Percentiles rank a stretch among this genome's conserved stretches.
phyloP scores from a whole-genome alignment of 2,888 invertebrate genomes.

The Andrena fulva region DNA sequence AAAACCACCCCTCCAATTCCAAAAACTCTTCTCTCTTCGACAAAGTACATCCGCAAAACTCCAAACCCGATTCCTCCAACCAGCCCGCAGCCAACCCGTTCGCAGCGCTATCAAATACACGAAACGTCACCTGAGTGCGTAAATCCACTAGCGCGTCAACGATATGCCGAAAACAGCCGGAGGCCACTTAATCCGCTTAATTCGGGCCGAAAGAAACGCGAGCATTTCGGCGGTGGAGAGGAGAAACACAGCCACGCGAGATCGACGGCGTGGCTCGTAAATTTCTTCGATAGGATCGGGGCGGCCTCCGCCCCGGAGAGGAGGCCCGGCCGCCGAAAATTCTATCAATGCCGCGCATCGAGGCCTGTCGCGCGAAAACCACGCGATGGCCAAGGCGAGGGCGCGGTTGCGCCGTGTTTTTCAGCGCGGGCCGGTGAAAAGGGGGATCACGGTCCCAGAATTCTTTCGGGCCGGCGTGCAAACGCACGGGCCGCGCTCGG shows the following conservation, averaged over 20 bases:
- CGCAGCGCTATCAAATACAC: too few relatives aligned
- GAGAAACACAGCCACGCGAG: conserved; percentile 31
- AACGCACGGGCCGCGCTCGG: conserved; percentile 16
- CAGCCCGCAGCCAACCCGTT: too few relatives aligned
- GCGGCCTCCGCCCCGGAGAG: background rate
- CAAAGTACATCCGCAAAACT: too few relatives aligned
- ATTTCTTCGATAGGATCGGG: conserved; percentile 58
- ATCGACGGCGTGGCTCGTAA: conserved; percentile 62
- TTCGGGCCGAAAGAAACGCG: conserved; percentile 32
- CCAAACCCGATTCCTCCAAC: background rate
- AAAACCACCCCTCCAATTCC: too few relatives aligned
- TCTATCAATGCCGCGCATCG: conserved; percentile 47
- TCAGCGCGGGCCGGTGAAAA: background rate
- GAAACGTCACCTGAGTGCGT: too few relatives aligned
- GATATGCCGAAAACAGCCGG: conserved; percentile 36
- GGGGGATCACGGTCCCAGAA: conserved; percentile 12
- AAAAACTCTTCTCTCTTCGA: too few relatives aligned
- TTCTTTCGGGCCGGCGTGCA: conserved; percentile 52
- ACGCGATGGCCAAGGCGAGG: conserved; percentile 1
- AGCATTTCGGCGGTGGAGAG: conserved; percentile 14
- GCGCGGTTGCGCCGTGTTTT: background rate
- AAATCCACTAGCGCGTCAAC: conserved; percentile 30
- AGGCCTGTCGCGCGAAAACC: conserved; percentile 5
- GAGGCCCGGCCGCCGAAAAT: conserved; percentile 46
- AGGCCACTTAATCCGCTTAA: conserved; percentile 32